Percentiles rank a stretch among this genome's conserved stretches.
Conservation (phyloP, 1,140 invertebrate species). For the Ericerus pela region DNA sequence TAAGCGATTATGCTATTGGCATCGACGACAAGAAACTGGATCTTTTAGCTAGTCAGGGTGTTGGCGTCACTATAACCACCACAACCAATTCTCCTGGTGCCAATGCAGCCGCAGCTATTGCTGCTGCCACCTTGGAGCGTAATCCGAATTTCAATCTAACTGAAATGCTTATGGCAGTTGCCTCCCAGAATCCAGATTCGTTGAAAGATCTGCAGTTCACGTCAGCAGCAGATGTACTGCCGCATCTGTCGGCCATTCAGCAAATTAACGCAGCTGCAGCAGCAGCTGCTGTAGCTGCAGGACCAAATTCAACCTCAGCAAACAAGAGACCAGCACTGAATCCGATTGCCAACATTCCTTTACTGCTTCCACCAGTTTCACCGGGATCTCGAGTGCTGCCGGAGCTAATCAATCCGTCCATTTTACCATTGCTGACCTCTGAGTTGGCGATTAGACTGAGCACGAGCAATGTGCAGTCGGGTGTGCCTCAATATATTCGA, state of each 20-base stretch:
- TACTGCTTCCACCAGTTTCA: constrained; percentile 16
- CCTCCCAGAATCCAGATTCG: background rate
- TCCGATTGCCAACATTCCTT: constrained; percentile 10
- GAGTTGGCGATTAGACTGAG: constrained; percentile 30
- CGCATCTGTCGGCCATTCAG: constrained; percentile 11
- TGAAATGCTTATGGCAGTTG: background rate
- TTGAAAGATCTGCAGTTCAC: background rate
- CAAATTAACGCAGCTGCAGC: background rate
- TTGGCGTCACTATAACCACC: too few species aligned
- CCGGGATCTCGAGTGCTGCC: constrained; percentile 16
- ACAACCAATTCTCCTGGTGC: too few species aligned
- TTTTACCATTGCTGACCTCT: constrained; percentile 23
- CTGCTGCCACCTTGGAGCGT: background rate
- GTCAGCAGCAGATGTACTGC: background rate
- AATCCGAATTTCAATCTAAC: constrained; percentile 14
- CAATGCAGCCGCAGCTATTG: background rate
- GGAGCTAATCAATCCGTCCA: constrained; percentile 20
- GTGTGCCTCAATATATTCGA: constrained; percentile 26
- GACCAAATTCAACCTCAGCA: constrained; percentile 5
- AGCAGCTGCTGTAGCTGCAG: too few species aligned
- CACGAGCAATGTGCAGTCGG: constrained; percentile 28
- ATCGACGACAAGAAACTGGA: background rate
- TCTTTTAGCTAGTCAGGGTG: background rate
- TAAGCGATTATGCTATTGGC: too few species aligned
- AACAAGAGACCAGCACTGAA: background rate